phyloP scores from a whole-genome alignment of 2,888 invertebrate species.

The Oxyteleia sp. region DNA sequence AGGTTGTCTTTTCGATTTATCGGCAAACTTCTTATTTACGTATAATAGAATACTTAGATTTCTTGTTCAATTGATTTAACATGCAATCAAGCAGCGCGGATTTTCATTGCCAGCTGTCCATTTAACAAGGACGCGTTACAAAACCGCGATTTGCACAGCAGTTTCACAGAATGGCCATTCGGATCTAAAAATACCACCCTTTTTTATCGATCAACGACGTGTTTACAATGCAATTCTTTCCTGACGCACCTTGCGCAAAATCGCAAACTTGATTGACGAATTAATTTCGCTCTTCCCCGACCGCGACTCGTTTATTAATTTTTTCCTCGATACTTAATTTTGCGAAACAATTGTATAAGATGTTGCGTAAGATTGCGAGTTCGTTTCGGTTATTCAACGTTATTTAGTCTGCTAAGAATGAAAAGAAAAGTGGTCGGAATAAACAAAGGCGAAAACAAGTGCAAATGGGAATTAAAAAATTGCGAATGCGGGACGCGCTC shows the following conservation, averaged over 20 bases:
- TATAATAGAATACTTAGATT: conserved; percentile 36
- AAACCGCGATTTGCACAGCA: conserved; percentile 32
- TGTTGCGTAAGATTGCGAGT: conserved; percentile 20
- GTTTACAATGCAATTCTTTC: conserved; percentile 11
- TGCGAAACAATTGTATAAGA: conserved; percentile 28
- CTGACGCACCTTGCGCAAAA: background rate
- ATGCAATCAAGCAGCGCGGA: conserved; percentile 50
- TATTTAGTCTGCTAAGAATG: background rate
- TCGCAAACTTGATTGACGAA: conserved; percentile 26
- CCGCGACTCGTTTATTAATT: conserved; percentile 11
- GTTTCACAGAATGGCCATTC: conserved; percentile 11
- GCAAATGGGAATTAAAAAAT: conserved; percentile 50
- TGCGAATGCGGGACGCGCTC: background rate
- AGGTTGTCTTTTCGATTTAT: too few species aligned
- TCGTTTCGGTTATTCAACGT: conserved; percentile 7
- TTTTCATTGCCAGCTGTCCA: conserved; percentile 66
- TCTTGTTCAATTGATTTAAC: conserved; percentile 50
- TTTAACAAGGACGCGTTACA: conserved; percentile 55
- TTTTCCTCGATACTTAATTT: conserved; percentile 25
- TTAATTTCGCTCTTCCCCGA: conserved; percentile 8
- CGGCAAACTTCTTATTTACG: conserved; percentile 16
- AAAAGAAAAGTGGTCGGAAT: background rate
- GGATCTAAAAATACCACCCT: conserved; percentile 59
- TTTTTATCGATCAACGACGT: conserved; percentile 40
- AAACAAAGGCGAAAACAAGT: conserved; percentile 29